phyloP scores from a whole-genome alignment of 2,113 vertebrate species.

The Thunnus thynnus region DNA sequence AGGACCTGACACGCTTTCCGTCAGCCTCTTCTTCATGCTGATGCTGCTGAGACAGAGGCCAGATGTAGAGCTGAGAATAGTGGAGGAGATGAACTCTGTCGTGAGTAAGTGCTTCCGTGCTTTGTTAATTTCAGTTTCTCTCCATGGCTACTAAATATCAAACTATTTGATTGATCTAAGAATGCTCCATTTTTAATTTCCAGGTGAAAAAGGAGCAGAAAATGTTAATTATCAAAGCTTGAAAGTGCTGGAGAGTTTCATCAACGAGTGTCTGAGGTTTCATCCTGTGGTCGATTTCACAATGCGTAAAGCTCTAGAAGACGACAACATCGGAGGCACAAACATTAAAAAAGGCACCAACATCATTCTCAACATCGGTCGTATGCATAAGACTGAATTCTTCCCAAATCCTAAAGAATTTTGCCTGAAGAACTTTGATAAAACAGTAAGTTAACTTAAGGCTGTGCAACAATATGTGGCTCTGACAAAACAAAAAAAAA shows the following conservation, averaged over 20 bases:
- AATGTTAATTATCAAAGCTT: conserved; percentile 87
- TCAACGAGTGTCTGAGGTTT: conserved; percentile 93
- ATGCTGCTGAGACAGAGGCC: conserved; percentile 92
- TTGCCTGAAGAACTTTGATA: conserved; percentile 92
- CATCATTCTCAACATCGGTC: conserved; percentile 94
- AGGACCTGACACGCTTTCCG: conserved; percentile 94
- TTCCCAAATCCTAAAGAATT: conserved; percentile 95
- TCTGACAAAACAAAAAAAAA: neutral
- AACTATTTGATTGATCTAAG: neutral
- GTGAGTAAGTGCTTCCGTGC: conserved; percentile 79
- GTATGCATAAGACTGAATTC: conserved; percentile 94
- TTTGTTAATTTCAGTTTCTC: neutral
- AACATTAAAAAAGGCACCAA: conserved; percentile 93
- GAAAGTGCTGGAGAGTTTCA: conserved; percentile 90
- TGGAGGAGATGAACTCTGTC: conserved; percentile 89
- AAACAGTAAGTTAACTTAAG: conserved; percentile 85
- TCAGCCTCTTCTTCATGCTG: conserved; percentile 95
- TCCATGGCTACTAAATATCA: neutral
- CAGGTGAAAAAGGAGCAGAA: conserved; percentile 87
- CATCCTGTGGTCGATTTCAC: conserved; percentile 94
- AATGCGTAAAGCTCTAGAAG: conserved; percentile 91
- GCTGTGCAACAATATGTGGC: neutral
- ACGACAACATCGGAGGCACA: conserved; percentile 92
- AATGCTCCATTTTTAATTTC: conserved; percentile 2
- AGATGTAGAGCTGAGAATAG: conserved; percentile 87